A percentile compares a stretch with the other conserved stretches of the same genome.
Conservation (phyloP, 2,888 invertebrate species). For the Melanargia galathea region DNA sequence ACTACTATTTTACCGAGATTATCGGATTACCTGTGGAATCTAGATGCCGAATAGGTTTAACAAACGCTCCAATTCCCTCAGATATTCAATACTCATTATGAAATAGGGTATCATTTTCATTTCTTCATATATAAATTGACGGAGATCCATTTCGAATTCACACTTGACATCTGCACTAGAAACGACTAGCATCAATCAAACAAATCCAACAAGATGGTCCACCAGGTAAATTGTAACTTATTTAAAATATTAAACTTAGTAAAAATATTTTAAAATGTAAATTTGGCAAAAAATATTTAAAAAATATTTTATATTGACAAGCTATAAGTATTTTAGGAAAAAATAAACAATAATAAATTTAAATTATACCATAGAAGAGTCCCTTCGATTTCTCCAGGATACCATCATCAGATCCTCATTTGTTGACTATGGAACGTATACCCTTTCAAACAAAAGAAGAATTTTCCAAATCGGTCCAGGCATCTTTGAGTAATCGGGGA, state of each 20-base stretch:
- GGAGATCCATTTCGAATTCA: constrained; percentile 52
- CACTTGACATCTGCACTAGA: constrained; percentile 47
- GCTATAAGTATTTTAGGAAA: too few relatives aligned
- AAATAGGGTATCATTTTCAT: constrained; percentile 69
- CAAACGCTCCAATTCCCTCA: constrained; percentile 60
- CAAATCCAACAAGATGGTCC: constrained; percentile 40
- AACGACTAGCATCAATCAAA: constrained; percentile 40
- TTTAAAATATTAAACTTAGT: background rate
- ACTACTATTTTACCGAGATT: constrained; percentile 16
- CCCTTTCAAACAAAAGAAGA: too few relatives aligned
- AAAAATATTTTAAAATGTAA: background rate
- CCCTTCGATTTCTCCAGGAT: too few relatives aligned
- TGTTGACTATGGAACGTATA: too few relatives aligned
- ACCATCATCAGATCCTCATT: too few relatives aligned
- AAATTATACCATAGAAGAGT: too few relatives aligned
- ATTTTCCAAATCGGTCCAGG: too few relatives aligned
- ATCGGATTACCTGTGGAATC: constrained; percentile 42
- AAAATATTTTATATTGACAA: too few relatives aligned
- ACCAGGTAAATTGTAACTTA: constrained; percentile 40
- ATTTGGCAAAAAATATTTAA: background rate
- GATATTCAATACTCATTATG: constrained; percentile 65
- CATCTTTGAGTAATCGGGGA: too few relatives aligned
- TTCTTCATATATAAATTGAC: constrained; percentile 71
- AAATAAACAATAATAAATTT: too few relatives aligned
- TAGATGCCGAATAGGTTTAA: constrained; percentile 44